These are phyloP conservation scores for Elephas maximus DNA, from an alignment of 2,113 vertebrate genomes.

Conservation along the genomic window DNA sequence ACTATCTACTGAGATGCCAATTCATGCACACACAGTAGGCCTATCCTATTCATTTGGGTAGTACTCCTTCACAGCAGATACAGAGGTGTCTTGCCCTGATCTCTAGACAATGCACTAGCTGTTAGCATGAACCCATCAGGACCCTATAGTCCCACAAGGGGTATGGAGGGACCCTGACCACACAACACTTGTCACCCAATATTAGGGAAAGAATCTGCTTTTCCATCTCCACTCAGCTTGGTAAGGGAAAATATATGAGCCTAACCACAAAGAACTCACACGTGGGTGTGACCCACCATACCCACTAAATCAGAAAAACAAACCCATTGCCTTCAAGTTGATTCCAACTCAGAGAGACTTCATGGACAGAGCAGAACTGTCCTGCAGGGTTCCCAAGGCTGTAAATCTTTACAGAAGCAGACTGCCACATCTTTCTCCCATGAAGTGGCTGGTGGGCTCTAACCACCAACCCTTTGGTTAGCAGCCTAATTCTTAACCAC, in stretches of 20 bases:
- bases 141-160: neutral
- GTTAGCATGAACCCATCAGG: neutral
- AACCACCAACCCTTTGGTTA: too few relatives aligned
- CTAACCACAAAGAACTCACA: too few relatives aligned
- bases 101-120: neutral
- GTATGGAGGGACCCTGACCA: neutral
- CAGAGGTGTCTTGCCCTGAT: neutral
- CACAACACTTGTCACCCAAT: neutral
- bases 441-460: too few relatives aligned
- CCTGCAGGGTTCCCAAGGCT: too few relatives aligned
- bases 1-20: neutral
- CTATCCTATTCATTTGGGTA: neutral
- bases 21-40: neutral
- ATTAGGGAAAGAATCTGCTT: neutral
- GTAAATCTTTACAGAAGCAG: too few relatives aligned
- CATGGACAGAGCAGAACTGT: too few relatives aligned
- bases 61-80: neutral
- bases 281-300: too few relatives aligned
- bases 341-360: too few relatives aligned
- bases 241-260: neutral
- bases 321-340: too few relatives aligned
- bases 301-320: too few relatives aligned
- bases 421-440: too few relatives aligned
- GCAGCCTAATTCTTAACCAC: too few relatives aligned
- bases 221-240: neutral